Evolutionary conservation across 2,113 vertebrate genomes (phyloP).

Genomic region (Grammomys dolichurus): DNA sequence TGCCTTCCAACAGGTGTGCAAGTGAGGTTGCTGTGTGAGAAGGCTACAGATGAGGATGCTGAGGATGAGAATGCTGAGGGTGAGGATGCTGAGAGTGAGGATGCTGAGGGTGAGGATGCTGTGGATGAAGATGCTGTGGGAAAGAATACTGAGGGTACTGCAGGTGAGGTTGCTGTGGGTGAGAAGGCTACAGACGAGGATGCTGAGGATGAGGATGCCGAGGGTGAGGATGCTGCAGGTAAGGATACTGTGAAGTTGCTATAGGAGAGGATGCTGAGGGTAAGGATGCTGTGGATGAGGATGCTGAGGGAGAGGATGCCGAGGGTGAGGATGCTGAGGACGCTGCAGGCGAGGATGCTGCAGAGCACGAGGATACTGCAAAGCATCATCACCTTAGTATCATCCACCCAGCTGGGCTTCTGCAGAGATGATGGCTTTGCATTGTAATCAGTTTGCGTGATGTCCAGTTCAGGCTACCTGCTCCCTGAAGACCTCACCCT

Average conservation of each 20-base stretch:
- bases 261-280: background rate
- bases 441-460: fast-evolving
- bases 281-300: background rate
- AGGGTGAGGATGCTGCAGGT: background rate
- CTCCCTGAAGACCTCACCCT: background rate
- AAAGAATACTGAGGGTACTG: no score
- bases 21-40: background rate
- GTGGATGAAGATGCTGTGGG: background rate
- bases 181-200: background rate
- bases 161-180: no score
- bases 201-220: background rate
- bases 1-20: background rate
- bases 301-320: background rate
- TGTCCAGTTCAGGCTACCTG: background rate
- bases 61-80: background rate
- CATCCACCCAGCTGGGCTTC: background rate
- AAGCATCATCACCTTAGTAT: fast-evolving
- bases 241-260: no score
- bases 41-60: fast-evolving
- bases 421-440: background rate
- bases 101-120: background rate
- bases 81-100: no score
- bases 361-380: background rate
- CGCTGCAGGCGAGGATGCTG: background rate
- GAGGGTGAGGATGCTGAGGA: background rate